A percentile compares a stretch with the other conserved stretches of the same genome.
Conservation (phyloP, 2,888 invertebrate species). For the Coecobrya sp. region DNA sequence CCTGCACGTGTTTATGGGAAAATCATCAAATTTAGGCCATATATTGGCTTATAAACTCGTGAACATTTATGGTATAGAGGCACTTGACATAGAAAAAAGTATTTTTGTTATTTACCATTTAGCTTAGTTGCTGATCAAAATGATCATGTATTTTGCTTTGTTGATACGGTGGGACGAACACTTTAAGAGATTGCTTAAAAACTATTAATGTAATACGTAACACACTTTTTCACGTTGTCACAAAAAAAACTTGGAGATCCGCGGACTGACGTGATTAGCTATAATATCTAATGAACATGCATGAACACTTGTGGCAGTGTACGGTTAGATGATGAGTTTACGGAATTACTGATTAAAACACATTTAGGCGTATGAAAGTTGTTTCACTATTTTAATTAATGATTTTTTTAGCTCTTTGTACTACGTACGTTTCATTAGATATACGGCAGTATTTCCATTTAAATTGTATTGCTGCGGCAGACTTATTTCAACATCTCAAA, state of each 20-base stretch:
- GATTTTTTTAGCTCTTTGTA: constrained; percentile 47
- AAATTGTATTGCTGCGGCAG: constrained; percentile 53
- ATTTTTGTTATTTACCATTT: constrained; percentile 8
- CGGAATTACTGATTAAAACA: constrained; percentile 16
- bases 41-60: background rate
- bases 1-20: background rate
- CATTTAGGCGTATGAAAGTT: background rate
- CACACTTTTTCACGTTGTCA: background rate
- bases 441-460: background rate
- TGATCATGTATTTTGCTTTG: background rate
- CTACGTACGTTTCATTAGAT: constrained; percentile 51
- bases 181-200: constrained; percentile 18
- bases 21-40: background rate
- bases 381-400: background rate
- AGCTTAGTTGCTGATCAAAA: background rate
- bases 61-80: constrained; percentile 22
- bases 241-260: constrained; percentile 30
- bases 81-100: background rate
- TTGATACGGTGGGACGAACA: background rate
- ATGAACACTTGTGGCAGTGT: constrained; percentile 75
- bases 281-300: constrained; percentile 2
- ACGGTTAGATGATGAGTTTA: constrained; percentile 31
- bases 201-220: background rate
- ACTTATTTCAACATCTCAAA: constrained; percentile 17
- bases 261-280: background rate